Percentiles rank a stretch among this genome's conserved stretches.
phyloP scores from a whole-genome alignment of 2,797 vertebrate genomes.

The Melanotaenia pygmaea region DNA sequence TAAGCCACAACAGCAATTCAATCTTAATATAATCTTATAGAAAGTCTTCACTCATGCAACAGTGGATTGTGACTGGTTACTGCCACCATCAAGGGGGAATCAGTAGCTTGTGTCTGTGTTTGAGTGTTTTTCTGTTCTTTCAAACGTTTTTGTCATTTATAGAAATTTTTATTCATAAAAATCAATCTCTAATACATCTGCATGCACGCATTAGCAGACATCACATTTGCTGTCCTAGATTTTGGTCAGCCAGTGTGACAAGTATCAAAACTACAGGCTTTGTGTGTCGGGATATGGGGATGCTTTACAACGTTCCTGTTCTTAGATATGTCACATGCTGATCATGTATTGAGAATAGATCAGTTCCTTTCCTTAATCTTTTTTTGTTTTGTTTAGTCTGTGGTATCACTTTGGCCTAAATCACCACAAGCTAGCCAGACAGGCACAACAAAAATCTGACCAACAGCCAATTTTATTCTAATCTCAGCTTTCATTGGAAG shows the following conservation, averaged over 20 bases:
- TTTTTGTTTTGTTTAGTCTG: constrained; percentile 24
- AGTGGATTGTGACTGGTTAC: constrained; percentile 79
- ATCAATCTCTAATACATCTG: constrained; percentile 27
- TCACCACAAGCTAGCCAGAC: constrained; percentile 64
- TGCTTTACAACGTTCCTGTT: constrained; percentile 12
- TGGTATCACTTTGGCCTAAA: constrained; percentile 55
- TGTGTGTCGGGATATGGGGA: constrained; percentile 13
- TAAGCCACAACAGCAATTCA: constrained; percentile 43
- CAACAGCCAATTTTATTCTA: constrained; percentile 71
- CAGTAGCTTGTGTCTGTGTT: constrained; percentile 11
- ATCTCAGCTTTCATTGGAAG: constrained; percentile 68
- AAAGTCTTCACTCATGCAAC: constrained; percentile 80
- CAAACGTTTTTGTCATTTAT: constrained; percentile 10
- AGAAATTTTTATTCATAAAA: constrained; percentile 10
- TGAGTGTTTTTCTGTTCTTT: background rate
- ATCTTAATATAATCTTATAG: constrained; percentile 35
- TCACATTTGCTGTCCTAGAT: constrained; percentile 52
- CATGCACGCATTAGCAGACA: constrained; percentile 72
- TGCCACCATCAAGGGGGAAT: constrained; percentile 54
- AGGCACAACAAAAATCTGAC: constrained; percentile 67
- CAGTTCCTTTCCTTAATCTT: constrained; percentile 51
- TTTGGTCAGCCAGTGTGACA: constrained; percentile 35
- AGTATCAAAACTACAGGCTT: background rate
- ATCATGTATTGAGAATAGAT: constrained; percentile 49
- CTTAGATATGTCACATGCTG: constrained; percentile 43